Percentiles rank a stretch among this genome's conserved stretches.
These are phyloP conservation scores for Rana temporaria DNA, from an alignment of 2,113 vertebrate species.

Conservation along the genomic window DNA sequence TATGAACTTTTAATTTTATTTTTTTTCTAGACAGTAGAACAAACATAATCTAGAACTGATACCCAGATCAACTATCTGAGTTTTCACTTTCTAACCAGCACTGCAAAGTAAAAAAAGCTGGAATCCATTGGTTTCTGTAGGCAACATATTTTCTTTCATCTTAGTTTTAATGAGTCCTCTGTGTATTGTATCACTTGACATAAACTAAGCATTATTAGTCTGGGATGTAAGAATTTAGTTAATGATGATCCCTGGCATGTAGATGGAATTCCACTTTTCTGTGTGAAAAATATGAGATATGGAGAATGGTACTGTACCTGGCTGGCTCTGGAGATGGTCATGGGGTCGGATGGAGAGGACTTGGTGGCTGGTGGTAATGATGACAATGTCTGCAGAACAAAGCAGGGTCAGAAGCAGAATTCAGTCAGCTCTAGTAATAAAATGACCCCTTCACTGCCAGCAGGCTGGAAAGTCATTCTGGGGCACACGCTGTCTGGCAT, in stretches of 20 bases:
- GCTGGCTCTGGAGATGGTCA: constrained; percentile 91
- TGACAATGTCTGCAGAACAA: constrained; percentile 92
- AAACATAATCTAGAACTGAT: no score
- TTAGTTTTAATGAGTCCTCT: no score
- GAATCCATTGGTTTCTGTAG: no score
- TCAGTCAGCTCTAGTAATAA: constrained; percentile 81
- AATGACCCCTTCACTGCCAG: constrained; percentile 46
- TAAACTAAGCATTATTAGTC: neutral
- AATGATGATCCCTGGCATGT: constrained; percentile 61
- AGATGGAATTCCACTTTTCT: constrained; percentile 32
- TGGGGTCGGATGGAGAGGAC: constrained; percentile 91
- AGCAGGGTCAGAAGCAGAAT: constrained; percentile 85
- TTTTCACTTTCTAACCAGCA: no score
- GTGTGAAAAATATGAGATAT: constrained; percentile 46
- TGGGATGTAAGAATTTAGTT: constrained; percentile 19
- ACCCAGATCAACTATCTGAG: no score
- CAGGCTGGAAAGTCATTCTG: neutral
- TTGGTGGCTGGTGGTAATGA: constrained; percentile 92
- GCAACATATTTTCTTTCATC: no score
- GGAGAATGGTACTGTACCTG: constrained; percentile 87
- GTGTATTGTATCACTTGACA: neutral
- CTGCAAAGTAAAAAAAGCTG: no score
- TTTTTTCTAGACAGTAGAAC: no score
- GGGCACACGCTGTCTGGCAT: constrained; percentile 8
- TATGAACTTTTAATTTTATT: no score